phyloP scores from a whole-genome alignment of 1,140 invertebrate genomes.

The Drosophila persimilis region DNA sequence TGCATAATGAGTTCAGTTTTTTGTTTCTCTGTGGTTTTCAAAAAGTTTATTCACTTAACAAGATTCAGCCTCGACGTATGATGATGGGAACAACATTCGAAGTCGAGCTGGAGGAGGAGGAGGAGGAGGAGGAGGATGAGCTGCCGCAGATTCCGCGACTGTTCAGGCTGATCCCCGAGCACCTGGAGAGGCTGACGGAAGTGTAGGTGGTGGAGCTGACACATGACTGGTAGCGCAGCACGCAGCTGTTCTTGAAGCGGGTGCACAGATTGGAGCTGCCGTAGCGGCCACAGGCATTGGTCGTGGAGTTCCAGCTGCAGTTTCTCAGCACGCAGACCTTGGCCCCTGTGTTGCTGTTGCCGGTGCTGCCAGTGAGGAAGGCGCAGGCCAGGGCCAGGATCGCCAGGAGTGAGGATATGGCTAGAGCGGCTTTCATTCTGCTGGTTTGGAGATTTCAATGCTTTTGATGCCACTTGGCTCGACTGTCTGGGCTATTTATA shows the following conservation, averaged over 20 bases:
- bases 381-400: constrained; percentile 8
- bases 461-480: constrained; percentile 4
- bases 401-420: constrained; percentile 30
- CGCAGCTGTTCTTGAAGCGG: constrained; percentile 56
- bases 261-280: constrained; percentile 64
- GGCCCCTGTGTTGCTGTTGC: constrained; percentile 20
- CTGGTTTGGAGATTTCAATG: neutral
- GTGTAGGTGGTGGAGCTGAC: constrained; percentile 36
- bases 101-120: constrained; percentile 20
- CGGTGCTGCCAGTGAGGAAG: constrained; percentile 1
- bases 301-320: constrained; percentile 29
- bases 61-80: constrained; percentile 36
- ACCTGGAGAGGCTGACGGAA: constrained; percentile 21
- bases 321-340: constrained; percentile 42
- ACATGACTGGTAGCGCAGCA: constrained; percentile 45
- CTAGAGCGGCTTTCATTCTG: constrained; percentile 39
- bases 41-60: neutral
- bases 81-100: constrained; percentile 43
- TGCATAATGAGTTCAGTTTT: neutral
- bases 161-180: constrained; percentile 39
- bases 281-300: constrained; percentile 47
- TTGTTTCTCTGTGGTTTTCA: constrained; percentile 6
- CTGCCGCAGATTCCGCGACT: constrained; percentile 35
- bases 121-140: constrained; percentile 23
- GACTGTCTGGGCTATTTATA: constrained; percentile 31